Percentiles rank a stretch among this genome's conserved stretches.
phyloP scores from a whole-genome alignment of 2,888 invertebrate species.

The Parasteatoda lunata region DNA sequence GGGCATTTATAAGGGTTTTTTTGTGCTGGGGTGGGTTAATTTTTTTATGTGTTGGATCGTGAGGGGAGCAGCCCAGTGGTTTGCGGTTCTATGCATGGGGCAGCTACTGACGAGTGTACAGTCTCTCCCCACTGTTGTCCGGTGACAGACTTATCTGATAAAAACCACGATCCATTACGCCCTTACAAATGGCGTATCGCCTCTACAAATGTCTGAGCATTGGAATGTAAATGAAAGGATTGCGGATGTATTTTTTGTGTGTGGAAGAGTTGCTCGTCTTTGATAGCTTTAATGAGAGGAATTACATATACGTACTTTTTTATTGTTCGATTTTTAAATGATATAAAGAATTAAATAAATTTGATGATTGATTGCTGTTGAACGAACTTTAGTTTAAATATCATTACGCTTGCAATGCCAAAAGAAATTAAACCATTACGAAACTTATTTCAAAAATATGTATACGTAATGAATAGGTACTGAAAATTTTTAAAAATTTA shows the following conservation, averaged over 20 bases:
- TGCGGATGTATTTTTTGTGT: not conserved
- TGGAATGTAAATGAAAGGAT: not conserved
- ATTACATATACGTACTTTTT: too few relatives aligned
- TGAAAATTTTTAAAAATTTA: too few relatives aligned
- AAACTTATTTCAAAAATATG: too few relatives aligned
- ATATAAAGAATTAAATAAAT: too few relatives aligned
- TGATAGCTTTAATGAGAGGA: too few relatives aligned
- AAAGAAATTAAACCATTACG: too few relatives aligned
- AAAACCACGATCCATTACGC: not conserved
- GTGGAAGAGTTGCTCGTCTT: too few relatives aligned
- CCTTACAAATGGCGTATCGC: not conserved
- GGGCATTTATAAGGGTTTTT: conserved; percentile 25
- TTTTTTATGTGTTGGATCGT: conserved; percentile 25
- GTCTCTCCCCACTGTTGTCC: not conserved
- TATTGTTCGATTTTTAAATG: too few relatives aligned
- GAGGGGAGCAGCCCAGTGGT: conserved; percentile 56
- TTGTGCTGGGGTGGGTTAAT: not conserved
- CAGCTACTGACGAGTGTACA: conserved; percentile 40
- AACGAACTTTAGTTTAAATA: too few relatives aligned
- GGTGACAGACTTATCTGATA: not conserved
- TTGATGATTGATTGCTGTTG: too few relatives aligned
- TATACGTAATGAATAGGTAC: too few relatives aligned
- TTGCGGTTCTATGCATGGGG: conserved; percentile 29
- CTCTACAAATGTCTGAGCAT: not conserved
- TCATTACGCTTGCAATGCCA: too few relatives aligned